A percentile compares a stretch with the other conserved stretches of the same genome.
These are phyloP conservation scores for Galerucella calmariensis DNA, from an alignment of 2,888 invertebrate genomes.

Conservation along the genomic window DNA sequence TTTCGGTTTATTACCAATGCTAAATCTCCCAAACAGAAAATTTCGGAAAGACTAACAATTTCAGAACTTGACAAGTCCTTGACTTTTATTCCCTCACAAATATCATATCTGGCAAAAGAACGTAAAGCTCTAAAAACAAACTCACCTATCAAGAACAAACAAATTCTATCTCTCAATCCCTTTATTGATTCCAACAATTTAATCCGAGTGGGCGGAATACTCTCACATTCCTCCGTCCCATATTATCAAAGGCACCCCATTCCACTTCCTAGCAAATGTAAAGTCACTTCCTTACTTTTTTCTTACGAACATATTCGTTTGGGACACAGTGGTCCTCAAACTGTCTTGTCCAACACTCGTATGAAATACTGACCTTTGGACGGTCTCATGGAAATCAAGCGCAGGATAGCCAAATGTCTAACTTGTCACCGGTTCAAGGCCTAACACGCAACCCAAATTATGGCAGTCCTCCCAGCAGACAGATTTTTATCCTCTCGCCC, in stretches of 20 bases:
- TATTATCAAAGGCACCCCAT: slow-evolving; percentile 34
- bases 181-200: neutral
- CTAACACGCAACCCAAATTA: neutral
- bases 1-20: too few species aligned
- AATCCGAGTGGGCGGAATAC: neutral
- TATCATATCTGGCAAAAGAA: too few species aligned
- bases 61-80: too few species aligned
- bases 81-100: too few species aligned
- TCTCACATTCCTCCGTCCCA: neutral
- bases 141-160: too few species aligned
- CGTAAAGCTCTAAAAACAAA: too few species aligned
- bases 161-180: neutral
- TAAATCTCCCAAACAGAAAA: too few species aligned
- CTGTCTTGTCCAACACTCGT: slow-evolving; percentile 31
- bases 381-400: slow-evolving; percentile 27
- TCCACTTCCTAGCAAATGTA: slow-evolving; percentile 25
- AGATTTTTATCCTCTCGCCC: slow-evolving; percentile 8
- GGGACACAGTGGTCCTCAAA: slow-evolving; percentile 13
- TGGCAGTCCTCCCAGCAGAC: slow-evolving; percentile 3
- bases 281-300: neutral
- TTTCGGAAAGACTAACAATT: too few species aligned
- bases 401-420: neutral
- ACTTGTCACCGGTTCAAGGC: slow-evolving; percentile 14
- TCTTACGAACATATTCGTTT: slow-evolving; percentile 24
- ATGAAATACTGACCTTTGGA: slow-evolving; percentile 37